These are phyloP conservation scores for Porites australiensis DNA, from an alignment of 64 coral and sea anemone species.

Conservation along the genomic window DNA sequence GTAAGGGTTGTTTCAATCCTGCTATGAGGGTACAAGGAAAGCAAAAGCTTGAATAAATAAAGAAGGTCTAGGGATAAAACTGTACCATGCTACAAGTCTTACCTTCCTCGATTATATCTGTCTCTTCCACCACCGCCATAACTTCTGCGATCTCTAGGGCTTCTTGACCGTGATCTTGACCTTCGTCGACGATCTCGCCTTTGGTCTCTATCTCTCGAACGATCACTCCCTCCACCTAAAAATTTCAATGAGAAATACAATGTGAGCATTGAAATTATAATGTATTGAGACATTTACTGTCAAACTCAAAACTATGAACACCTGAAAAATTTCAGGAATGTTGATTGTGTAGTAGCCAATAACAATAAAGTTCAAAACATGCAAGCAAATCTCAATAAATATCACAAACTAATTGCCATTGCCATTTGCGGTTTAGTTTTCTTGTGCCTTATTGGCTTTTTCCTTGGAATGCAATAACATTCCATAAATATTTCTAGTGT, in stretches of 20 bases:
- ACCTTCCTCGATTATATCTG: conserved; percentile 31
- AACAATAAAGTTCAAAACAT: too few relatives aligned
- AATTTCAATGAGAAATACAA: background rate
- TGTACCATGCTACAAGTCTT: background rate
- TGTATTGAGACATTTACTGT: too few relatives aligned
- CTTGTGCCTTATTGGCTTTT: too few relatives aligned
- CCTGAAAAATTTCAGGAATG: too few relatives aligned
- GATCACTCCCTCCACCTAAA: background rate
- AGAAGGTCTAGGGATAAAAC: background rate
- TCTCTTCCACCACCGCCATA: conserved; percentile 45
- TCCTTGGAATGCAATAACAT: too few relatives aligned
- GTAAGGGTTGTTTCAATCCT: background rate
- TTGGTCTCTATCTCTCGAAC: conserved; percentile 42
- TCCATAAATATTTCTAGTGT: too few relatives aligned
- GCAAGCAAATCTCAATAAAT: too few relatives aligned
- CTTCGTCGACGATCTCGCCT: conserved; percentile 62
- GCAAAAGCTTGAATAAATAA: background rate
- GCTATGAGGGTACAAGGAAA: background rate
- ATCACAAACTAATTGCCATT: too few relatives aligned
- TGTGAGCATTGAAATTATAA: background rate
- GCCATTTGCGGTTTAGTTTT: too few relatives aligned
- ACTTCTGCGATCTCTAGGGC: conserved; percentile 31
- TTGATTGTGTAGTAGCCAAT: too few relatives aligned
- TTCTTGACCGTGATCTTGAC: conserved; percentile 55
- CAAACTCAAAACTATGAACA: too few relatives aligned